These are phyloP conservation scores for Thaumatotibia leucotreta DNA, from an alignment of 1,140 invertebrate genomes.

Conservation along the genomic window DNA sequence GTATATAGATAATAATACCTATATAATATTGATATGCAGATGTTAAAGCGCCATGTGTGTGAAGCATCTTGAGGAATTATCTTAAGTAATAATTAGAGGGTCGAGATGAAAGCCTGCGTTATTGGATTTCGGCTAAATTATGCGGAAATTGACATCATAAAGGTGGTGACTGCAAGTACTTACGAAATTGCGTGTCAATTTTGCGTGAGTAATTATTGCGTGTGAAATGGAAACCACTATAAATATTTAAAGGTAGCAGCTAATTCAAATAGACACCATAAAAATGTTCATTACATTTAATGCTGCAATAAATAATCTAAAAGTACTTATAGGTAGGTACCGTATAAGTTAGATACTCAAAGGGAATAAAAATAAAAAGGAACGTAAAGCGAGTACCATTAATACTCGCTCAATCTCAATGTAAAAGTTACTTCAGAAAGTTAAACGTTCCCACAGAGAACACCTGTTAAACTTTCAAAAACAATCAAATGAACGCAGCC, in stretches of 20 bases:
- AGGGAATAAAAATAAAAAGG: background rate
- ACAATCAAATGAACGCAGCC: slow-evolving; percentile 11
- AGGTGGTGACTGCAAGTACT: background rate
- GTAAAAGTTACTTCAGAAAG: slow-evolving; percentile 5
- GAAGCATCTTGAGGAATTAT: slow-evolving; percentile 1
- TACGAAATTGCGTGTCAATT: too few species aligned
- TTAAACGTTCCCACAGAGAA: slow-evolving; percentile 6
- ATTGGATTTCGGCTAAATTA: slow-evolving; percentile 1
- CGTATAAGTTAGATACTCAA: background rate
- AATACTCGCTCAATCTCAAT: background rate
- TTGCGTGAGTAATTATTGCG: too few species aligned
- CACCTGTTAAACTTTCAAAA: slow-evolving; percentile 11
- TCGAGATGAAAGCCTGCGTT: slow-evolving; percentile 2
- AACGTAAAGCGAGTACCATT: background rate
- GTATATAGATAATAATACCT: too few species aligned
- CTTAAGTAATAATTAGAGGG: slow-evolving; percentile 12
- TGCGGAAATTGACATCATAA: background rate
- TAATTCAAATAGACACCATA: background rate
- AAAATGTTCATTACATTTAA: too few species aligned
- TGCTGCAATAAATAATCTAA: too few species aligned
- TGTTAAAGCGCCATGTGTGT: background rate
- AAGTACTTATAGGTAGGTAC: background rate
- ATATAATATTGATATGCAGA: slow-evolving; percentile 4
- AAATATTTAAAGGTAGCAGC: too few species aligned
- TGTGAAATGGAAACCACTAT: background rate